A percentile compares a stretch with the other conserved stretches of the same genome.
Conservation (phyloP, 2,797 vertebrate species). For the Mormyrus proboscirostris region DNA sequence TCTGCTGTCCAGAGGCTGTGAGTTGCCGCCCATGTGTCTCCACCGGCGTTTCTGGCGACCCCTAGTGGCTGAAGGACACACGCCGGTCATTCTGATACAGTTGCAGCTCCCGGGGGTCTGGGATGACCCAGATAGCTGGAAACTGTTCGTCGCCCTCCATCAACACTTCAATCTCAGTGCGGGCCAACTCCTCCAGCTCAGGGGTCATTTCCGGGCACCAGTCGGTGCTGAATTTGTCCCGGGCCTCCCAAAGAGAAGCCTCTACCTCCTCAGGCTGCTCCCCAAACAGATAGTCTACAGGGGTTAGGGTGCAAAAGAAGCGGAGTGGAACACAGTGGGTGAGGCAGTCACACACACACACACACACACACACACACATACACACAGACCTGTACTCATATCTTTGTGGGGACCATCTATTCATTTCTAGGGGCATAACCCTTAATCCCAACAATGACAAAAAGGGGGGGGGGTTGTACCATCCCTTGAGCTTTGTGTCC, state of each 20-base stretch:
- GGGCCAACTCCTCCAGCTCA: slow-evolving; percentile 63
- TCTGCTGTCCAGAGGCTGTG: background rate
- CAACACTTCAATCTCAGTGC: slow-evolving; percentile 53
- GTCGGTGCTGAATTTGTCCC: slow-evolving; percentile 59
- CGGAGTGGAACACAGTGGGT: background rate
- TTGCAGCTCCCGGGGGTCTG: slow-evolving; percentile 40
- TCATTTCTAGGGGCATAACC: background rate
- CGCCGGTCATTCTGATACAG: slow-evolving; percentile 39
- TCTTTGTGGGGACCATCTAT: background rate
- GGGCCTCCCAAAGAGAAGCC: slow-evolving; percentile 60
- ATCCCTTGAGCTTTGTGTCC: background rate
- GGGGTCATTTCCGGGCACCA: slow-evolving; percentile 64
- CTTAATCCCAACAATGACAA: background rate
- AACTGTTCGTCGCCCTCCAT: slow-evolving; percentile 46
- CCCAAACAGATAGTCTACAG: slow-evolving; percentile 73
- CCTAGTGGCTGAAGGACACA: slow-evolving; percentile 49
- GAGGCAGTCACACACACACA: background rate
- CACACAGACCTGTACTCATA: background rate
- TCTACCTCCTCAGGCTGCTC: slow-evolving; percentile 68
- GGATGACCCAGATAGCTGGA: slow-evolving; percentile 62
- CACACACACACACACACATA: background rate
- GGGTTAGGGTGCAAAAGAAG: too few relatives aligned
- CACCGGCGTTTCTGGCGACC: background rate
- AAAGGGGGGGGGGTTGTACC: background rate
- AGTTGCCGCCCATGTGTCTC: background rate